phyloP scores from a whole-genome alignment of 2,888 invertebrate species.

The Odiellus spinosus region DNA sequence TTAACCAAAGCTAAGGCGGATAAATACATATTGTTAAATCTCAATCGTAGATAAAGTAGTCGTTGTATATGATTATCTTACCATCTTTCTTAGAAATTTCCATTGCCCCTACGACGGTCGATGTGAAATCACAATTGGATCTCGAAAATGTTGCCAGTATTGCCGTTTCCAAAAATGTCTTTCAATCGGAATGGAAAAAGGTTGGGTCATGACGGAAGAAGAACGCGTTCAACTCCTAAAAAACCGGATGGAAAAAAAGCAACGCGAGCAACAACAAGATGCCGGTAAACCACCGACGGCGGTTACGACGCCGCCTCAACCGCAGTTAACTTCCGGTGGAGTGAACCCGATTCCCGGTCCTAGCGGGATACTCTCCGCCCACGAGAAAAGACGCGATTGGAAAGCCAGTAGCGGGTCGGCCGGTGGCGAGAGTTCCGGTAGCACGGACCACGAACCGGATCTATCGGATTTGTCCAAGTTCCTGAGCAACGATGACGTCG shows the following conservation, averaged over 20 bases:
- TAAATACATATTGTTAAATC: no score
- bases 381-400: no score
- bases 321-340: background rate
- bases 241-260: conserved; percentile 21
- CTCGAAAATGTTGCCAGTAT: conserved; percentile 29
- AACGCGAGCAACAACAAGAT: conserved; percentile 17
- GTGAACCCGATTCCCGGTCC: background rate
- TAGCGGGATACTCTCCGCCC: background rate
- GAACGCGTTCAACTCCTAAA: conserved; percentile 25
- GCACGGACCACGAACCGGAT: conserved; percentile 16
- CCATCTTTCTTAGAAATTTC: conserved; percentile 26
- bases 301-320: conserved; percentile 1
- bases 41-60: no score
- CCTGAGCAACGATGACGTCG: conserved; percentile 12
- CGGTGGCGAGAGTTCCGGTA: background rate
- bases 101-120: conserved; percentile 26
- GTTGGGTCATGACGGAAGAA: conserved; percentile 31
- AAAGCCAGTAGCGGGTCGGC: no score
- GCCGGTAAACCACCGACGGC: conserved; percentile 6
- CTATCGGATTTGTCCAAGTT: conserved; percentile 11
- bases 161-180: conserved; percentile 30
- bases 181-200: conserved; percentile 30
- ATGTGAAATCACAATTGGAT: conserved; percentile 27
- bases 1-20: no score
- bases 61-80: no score